These are phyloP conservation scores for Pachypanchax playfairii DNA, from an alignment of 2,113 vertebrate species.

Conservation along the genomic window DNA sequence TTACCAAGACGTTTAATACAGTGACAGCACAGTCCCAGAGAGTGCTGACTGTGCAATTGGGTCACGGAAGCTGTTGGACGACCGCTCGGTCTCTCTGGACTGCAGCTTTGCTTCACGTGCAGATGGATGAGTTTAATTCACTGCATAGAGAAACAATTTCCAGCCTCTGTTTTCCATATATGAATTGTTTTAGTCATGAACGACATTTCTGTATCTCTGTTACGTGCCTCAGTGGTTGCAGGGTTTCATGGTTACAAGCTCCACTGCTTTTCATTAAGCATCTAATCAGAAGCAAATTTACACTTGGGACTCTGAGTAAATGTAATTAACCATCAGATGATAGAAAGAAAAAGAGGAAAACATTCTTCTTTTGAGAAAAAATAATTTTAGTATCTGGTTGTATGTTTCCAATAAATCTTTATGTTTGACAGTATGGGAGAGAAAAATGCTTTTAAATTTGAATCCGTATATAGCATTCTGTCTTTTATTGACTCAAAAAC, in stretches of 20 bases:
- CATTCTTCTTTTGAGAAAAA: not conserved
- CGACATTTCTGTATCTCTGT: not conserved
- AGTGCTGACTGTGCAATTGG: conserved; percentile 73
- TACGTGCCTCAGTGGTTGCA: not conserved
- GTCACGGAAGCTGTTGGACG: conserved; percentile 63
- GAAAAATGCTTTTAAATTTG: not conserved
- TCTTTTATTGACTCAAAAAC: too few relatives aligned
- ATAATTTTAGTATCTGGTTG: not conserved
- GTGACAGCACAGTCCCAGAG: conserved; percentile 59
- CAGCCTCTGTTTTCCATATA: not conserved
- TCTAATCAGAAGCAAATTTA: conserved; percentile 30
- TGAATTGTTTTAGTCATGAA: not conserved
- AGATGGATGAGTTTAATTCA: conserved; percentile 22
- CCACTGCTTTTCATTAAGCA: conserved; percentile 40
- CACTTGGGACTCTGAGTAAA: conserved; percentile 23
- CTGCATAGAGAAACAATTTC: conserved; percentile 9
- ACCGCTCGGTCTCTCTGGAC: conserved; percentile 60
- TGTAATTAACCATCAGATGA: conserved; percentile 22
- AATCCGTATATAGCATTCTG: too few relatives aligned
- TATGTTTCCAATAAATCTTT: not conserved
- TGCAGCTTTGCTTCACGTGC: conserved; percentile 48
- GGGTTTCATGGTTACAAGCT: conserved; percentile 4
- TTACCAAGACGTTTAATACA: conserved; percentile 60
- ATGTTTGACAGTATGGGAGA: too few relatives aligned
- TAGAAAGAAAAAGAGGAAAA: not conserved